These are phyloP conservation scores for Lordiphosa andalusiaca DNA, from an alignment of 2,888 invertebrate genomes.

Conservation along the genomic window DNA sequence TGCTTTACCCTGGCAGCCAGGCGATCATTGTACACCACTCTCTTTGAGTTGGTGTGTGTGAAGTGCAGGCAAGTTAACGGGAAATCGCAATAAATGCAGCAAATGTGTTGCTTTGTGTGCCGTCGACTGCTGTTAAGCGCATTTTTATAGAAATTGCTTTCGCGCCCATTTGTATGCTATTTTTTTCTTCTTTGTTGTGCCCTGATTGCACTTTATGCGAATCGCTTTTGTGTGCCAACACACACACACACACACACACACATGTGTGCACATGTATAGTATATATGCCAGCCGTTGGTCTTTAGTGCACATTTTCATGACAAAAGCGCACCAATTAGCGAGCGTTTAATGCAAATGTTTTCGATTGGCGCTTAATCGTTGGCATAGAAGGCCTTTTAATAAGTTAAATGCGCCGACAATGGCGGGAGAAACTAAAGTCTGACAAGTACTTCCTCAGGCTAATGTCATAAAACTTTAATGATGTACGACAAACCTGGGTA, in stretches of 20 bases:
- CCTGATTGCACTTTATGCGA: slow-evolving; percentile 50
- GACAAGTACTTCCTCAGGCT: not conserved
- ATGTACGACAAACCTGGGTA: not conserved
- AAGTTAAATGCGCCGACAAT: slow-evolving; percentile 31
- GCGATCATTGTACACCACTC: slow-evolving; percentile 34
- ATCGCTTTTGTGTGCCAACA: slow-evolving; percentile 41
- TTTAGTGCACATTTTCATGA: slow-evolving; percentile 63
- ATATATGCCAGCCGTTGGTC: slow-evolving; percentile 24
- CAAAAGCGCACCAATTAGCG: slow-evolving; percentile 64
- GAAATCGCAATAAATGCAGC: slow-evolving; percentile 48
- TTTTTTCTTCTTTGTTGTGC: slow-evolving; percentile 21
- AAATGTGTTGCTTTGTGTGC: slow-evolving; percentile 44
- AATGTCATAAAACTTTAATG: not conserved
- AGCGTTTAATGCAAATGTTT: slow-evolving; percentile 62
- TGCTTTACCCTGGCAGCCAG: slow-evolving; percentile 19
- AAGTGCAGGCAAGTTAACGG: slow-evolving; percentile 60
- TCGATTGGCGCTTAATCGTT: slow-evolving; percentile 49
- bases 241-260: too few relatives aligned
- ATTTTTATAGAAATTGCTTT: slow-evolving; percentile 66
- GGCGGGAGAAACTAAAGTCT: not conserved
- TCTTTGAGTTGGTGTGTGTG: slow-evolving; percentile 10
- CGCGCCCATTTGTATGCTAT: slow-evolving; percentile 50
- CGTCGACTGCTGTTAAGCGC: slow-evolving; percentile 58
- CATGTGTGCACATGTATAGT: slow-evolving; percentile 2
- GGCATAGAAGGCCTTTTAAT: slow-evolving; percentile 43